phyloP scores from a whole-genome alignment of 1,140 invertebrate species.

The Drosophila teissieri region DNA sequence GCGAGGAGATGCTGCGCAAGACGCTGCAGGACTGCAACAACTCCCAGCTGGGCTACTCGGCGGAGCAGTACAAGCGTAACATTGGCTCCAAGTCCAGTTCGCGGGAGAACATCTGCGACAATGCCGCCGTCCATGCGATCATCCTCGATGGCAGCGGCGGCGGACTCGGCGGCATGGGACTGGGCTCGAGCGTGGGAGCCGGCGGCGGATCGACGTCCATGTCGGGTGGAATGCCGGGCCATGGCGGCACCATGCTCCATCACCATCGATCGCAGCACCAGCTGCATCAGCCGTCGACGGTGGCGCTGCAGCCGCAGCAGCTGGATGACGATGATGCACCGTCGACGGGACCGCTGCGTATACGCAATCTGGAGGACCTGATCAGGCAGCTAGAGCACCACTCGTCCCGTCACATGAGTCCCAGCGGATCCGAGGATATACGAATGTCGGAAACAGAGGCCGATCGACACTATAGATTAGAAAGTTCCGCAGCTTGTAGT shows the following conservation, averaged over 20 bases:
- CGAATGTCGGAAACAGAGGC: conserved; percentile 96
- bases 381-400: conserved; percentile 96
- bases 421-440: conserved; percentile 95
- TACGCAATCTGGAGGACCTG: conserved; percentile 95
- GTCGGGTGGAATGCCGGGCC: conserved; percentile 45
- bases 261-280: conserved; percentile 83
- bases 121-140: conserved; percentile 84
- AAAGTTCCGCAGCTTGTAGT: conserved; percentile 91
- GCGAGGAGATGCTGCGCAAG: conserved; percentile 88
- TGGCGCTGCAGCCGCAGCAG: conserved; percentile 55
- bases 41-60: conserved; percentile 85
- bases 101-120: conserved; percentile 88
- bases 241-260: conserved; percentile 65
- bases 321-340: conserved; percentile 89
- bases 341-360: conserved; percentile 90
- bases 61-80: conserved; percentile 87
- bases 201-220: conserved; percentile 42
- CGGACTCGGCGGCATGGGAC: conserved; percentile 52
- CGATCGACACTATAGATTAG: conserved; percentile 94
- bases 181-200: conserved; percentile 60
- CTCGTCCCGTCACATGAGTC: conserved; percentile 93
- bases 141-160: conserved; percentile 74
- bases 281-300: conserved; percentile 73
- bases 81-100: conserved; percentile 86
- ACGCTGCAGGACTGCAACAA: conserved; percentile 88